These are phyloP conservation scores for Drosophila crucigera DNA, from an alignment of 2,888 invertebrate genomes.

Conservation along the genomic window DNA sequence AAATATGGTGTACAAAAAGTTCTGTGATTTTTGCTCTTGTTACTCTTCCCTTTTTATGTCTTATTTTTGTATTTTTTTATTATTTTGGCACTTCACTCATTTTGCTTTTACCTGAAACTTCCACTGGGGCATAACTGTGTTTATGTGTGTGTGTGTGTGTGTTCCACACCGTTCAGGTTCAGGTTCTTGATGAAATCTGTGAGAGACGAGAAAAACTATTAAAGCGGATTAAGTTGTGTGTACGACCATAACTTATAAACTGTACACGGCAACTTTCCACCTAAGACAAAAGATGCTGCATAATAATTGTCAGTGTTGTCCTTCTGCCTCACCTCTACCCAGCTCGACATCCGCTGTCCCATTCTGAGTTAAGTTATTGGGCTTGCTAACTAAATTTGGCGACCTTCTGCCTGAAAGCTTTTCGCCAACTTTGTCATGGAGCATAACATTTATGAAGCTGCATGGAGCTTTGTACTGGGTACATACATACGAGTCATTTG, in stretches of 20 bases:
- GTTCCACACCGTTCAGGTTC: conserved; percentile 10
- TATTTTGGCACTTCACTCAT: conserved; percentile 30
- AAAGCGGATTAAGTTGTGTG: conserved; percentile 64
- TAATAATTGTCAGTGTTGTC: conserved; percentile 55
- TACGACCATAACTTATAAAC: conserved; percentile 60
- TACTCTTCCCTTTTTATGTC: conserved; percentile 12
- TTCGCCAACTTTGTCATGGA: conserved; percentile 49
- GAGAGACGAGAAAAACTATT: conserved; percentile 53
- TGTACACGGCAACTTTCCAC: conserved; percentile 53
- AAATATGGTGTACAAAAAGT: conserved; percentile 27
- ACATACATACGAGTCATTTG: conserved; percentile 25
- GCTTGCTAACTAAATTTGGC: conserved; percentile 44
- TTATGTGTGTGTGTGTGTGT: neutral
- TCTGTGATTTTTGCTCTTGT: conserved; percentile 28
- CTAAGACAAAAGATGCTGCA: conserved; percentile 56
- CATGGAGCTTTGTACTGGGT: conserved; percentile 8
- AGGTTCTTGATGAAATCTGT: conserved; percentile 56
- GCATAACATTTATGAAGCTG: conserved; percentile 53
- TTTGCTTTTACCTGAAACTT: conserved; percentile 40
- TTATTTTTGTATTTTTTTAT: neutral
- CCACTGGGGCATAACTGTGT: neutral
- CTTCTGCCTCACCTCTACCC: neutral
- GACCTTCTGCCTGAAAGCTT: conserved; percentile 60
- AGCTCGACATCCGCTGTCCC: neutral
- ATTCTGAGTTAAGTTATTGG: conserved; percentile 38